These are phyloP conservation scores for Cosmia pyralina DNA, from an alignment of 2,888 invertebrate genomes.

Conservation along the genomic window DNA sequence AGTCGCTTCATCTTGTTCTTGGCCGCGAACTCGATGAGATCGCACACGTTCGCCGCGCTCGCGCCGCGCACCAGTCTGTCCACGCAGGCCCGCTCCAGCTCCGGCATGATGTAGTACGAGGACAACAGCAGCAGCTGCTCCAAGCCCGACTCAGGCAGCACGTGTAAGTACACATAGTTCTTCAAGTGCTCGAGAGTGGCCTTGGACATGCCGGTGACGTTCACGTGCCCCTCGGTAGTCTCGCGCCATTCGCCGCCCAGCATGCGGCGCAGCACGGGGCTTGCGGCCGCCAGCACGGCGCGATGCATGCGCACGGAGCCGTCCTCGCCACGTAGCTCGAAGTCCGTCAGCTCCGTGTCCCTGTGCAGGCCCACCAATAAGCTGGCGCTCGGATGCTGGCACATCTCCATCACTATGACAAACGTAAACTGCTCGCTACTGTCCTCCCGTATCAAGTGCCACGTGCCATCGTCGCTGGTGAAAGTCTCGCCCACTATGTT, in stretches of 20 bases:
- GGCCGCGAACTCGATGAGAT: constrained; percentile 73
- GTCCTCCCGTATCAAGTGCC: constrained; percentile 68
- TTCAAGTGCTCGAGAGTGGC: too few relatives aligned
- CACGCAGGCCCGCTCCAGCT: constrained; percentile 74
- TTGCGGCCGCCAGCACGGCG: constrained; percentile 68
- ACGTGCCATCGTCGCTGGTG: constrained; percentile 73
- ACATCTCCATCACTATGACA: constrained; percentile 68
- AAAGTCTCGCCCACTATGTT: constrained; percentile 67
- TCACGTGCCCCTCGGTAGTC: too few relatives aligned
- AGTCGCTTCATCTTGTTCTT: constrained; percentile 72
- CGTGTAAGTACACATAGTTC: too few relatives aligned
- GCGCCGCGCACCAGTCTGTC: constrained; percentile 63
- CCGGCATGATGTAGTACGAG: constrained; percentile 76
- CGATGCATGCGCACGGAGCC: constrained; percentile 75
- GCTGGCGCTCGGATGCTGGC: constrained; percentile 52
- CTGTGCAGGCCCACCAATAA: constrained; percentile 70
- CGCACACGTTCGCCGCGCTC: constrained; percentile 39
- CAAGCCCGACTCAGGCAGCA: too few relatives aligned
- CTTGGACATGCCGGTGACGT: too few relatives aligned
- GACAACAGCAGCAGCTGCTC: constrained; percentile 72
- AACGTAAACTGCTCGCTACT: constrained; percentile 68
- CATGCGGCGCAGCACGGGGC: constrained; percentile 70
- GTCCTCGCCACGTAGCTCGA: constrained; percentile 74
- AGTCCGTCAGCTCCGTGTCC: constrained; percentile 76
- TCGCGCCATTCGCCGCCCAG: too few relatives aligned